Base-by-base conservation (phyloP, 2,113 vertebrate species). In the Ceuthmochares aereus region DNA sequence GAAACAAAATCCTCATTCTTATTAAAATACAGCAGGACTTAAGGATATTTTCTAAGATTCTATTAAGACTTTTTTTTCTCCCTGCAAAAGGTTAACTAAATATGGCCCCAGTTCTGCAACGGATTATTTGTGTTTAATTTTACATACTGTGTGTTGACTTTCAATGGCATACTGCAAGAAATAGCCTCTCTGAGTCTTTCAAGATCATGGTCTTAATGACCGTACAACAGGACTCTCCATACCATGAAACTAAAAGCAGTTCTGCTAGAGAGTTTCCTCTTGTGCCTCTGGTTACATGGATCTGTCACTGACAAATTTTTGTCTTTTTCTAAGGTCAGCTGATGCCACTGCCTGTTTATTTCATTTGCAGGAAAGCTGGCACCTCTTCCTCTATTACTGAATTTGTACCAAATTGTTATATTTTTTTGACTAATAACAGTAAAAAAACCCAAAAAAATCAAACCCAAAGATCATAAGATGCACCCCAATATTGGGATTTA, bases 111-210 rank as follows among this genome's bases (percentile, higher is more conserved):
- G 87, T 94, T 93, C 93, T 96, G 84, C 91, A 85, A 60, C 79
- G 94, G 91, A 96, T 95, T 96, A 91, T n/a, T 87, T 14, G 3
- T 94, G 95, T 95, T 96, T 96, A 95, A 92, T 94, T 96, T 96
- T 93, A 20, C 86, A 74, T 43, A 58, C 76, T 26, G 55, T 93
- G 87, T 10, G 0, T 64, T 91, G 93, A 89, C 74, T 96, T 89
- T 82, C 49, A 87, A 82, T 92, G 80, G 64, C 64, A 43, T 6
- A 10, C 72, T 72, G 84, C 58, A 58, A 47, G 49, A 56, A 87
- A 75, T 6, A 49, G 16, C 51, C 49, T 75, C 0, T 0, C 60
- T 27, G 43, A 66, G 22, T 11, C 80, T 89, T 63, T 0, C 0
- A 10, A 56, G 84, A 89, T 36, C 29, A 4, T n/a, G 56, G 12